Evolutionary conservation across 1,140 invertebrate species (phyloP).

Genomic region (Zaprionus tsacasi): DNA sequence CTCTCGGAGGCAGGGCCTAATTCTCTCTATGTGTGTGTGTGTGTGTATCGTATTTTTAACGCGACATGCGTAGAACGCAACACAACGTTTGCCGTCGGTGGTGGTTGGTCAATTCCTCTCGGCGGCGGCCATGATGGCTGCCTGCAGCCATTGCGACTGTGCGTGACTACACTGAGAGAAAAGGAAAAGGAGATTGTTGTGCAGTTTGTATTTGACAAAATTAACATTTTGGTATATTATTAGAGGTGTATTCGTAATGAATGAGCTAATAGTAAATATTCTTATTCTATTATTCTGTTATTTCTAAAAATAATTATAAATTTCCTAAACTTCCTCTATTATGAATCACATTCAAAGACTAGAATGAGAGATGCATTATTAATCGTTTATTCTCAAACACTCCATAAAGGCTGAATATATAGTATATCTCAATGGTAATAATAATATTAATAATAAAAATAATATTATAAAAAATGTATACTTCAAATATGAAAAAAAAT

Average conservation of each 20-base stretch:
- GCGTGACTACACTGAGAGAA: slow-evolving; percentile 48
- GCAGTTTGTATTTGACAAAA: not conserved
- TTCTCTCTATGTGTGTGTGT: slow-evolving; percentile 4
- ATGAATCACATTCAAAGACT: too few relatives aligned
- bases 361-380: too few relatives aligned
- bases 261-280: too few relatives aligned
- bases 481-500: too few relatives aligned
- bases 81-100: slow-evolving; percentile 32
- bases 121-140: slow-evolving; percentile 62
- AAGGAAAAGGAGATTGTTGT: not conserved
- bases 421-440: not conserved
- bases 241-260: too few relatives aligned
- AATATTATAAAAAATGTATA: slow-evolving; percentile 1
- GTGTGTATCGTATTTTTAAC: slow-evolving; percentile 19
- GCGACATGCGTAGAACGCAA: slow-evolving; percentile 64
- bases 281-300: too few relatives aligned
- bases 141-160: slow-evolving; percentile 34
- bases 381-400: too few relatives aligned
- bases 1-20: slow-evolving; percentile 30
- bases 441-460: not conserved
- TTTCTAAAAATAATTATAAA: too few relatives aligned
- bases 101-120: slow-evolving; percentile 59
- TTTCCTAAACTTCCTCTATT: too few relatives aligned
- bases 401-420: too few relatives aligned
- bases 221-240: too few relatives aligned